Evolutionary conservation across 2,113 vertebrate genomes (phyloP).

Genomic region (Edolisoma coerulescens): DNA sequence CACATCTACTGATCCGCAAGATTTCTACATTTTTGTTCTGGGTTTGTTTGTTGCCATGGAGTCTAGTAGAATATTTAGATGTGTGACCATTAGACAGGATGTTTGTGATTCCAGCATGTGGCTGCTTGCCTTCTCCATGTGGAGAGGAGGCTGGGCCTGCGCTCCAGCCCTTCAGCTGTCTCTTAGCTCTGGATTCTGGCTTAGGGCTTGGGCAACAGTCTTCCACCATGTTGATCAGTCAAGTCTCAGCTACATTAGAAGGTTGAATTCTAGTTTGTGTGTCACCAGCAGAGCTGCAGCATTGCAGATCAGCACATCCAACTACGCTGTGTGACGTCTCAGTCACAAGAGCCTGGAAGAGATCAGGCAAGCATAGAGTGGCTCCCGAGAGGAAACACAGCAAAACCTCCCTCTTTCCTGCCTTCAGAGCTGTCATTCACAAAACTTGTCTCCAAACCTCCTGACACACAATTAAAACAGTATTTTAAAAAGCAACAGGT

Average conservation of each 20-base stretch:
- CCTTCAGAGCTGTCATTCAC: not conserved
- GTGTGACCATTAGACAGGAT: not conserved
- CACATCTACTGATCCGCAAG: not conserved
- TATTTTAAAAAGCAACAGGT: not conserved
- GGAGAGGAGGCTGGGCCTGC: fast-evolving
- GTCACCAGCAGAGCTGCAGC: not conserved
- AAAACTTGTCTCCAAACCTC: not conserved
- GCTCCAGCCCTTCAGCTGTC: not conserved
- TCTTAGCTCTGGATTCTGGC: not conserved
- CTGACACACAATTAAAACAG: not conserved
- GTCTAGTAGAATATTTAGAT: not conserved
- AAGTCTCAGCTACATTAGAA: not conserved
- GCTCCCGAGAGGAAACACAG: not conserved
- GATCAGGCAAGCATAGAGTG: not conserved
- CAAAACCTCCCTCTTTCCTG: not conserved
- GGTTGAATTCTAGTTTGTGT: not conserved
- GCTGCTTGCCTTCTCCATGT: not conserved
- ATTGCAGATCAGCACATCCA: fast-evolving
- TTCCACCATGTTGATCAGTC: not conserved
- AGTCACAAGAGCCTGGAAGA: not conserved
- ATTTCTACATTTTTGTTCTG: not conserved
- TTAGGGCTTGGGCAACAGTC: not conserved
- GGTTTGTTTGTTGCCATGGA: not conserved
- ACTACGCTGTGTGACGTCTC: not conserved
- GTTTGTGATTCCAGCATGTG: not conserved